Evolutionary conservation across 1,140 invertebrate species (phyloP).

Genomic region (Parasteatoda tepidariorum): DNA sequence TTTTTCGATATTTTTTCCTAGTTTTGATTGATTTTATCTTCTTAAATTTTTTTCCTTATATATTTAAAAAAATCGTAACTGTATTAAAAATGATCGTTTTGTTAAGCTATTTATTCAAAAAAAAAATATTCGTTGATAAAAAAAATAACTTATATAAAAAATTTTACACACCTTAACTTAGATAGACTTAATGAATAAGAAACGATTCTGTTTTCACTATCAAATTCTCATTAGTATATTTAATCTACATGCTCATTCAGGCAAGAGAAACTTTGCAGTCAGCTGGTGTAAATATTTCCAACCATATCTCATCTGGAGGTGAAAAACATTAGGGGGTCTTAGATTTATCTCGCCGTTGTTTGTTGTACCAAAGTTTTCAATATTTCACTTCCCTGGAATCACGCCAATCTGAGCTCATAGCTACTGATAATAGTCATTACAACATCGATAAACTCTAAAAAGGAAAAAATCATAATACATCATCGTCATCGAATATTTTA

Average conservation of each 20-base stretch:
- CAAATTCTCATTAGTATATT: background rate
- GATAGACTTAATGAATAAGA: no score
- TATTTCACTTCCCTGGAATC: slow-evolving; percentile 36
- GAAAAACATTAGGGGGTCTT: background rate
- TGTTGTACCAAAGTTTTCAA: slow-evolving; percentile 4
- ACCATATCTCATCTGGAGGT: background rate
- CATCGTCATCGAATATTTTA: slow-evolving; percentile 48
- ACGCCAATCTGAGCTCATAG: slow-evolving; percentile 12
- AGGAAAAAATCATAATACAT: slow-evolving; percentile 32
- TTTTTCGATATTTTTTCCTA: no score
- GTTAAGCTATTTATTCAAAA: no score
- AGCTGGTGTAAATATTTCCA: background rate
- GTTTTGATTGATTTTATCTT: no score
- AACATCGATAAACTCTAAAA: slow-evolving; percentile 32
- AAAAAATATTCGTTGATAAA: no score
- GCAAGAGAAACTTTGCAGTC: background rate
- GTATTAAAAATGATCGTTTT: no score
- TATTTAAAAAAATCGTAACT: no score
- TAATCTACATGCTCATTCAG: background rate
- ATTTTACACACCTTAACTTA: no score
- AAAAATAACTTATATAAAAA: no score
- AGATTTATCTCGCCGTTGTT: background rate
- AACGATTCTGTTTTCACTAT: background rate
- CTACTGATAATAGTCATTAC: slow-evolving; percentile 48
- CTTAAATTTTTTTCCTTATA: no score